Conservation (phyloP, 1,140 invertebrate species). For the Meteorus sp. region DNA sequence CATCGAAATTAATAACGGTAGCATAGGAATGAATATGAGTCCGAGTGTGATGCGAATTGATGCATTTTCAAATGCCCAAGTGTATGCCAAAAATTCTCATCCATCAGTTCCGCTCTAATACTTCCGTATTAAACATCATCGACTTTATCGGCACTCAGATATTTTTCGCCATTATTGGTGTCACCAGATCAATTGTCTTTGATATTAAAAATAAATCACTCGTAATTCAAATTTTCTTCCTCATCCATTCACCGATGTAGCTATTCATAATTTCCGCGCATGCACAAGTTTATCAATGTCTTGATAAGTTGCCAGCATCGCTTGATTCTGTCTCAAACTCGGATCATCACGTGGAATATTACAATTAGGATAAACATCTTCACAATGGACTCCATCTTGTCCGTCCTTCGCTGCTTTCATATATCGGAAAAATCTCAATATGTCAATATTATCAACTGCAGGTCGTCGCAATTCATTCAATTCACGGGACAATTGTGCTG, state of each 20-base stretch:
- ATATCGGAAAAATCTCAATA: conserved; percentile 82
- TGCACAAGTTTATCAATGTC: conserved; percentile 84
- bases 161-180: neutral
- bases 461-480: conserved; percentile 81
- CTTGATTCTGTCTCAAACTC: conserved; percentile 66
- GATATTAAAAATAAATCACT: neutral
- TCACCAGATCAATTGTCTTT: neutral
- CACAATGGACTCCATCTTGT: conserved; percentile 75
- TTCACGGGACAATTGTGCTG: conserved; percentile 82
- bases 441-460: conserved; percentile 79
- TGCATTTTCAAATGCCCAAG: too few species aligned
- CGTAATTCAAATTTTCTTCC: too few species aligned
- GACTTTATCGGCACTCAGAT: neutral
- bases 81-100: too few species aligned
- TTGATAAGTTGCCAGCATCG: conserved; percentile 82
- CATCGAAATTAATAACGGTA: neutral
- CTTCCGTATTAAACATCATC: too few species aligned
- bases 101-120: too few species aligned
- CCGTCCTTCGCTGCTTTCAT: conserved; percentile 86
- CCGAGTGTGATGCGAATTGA: neutral
- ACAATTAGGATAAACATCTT: conserved; percentile 56
- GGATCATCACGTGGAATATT: conserved; percentile 62
- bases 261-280: conserved; percentile 64
- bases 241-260: neutral
- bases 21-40: neutral